phyloP scores from a whole-genome alignment of 2,797 vertebrate species.

The Sparus aurata region DNA sequence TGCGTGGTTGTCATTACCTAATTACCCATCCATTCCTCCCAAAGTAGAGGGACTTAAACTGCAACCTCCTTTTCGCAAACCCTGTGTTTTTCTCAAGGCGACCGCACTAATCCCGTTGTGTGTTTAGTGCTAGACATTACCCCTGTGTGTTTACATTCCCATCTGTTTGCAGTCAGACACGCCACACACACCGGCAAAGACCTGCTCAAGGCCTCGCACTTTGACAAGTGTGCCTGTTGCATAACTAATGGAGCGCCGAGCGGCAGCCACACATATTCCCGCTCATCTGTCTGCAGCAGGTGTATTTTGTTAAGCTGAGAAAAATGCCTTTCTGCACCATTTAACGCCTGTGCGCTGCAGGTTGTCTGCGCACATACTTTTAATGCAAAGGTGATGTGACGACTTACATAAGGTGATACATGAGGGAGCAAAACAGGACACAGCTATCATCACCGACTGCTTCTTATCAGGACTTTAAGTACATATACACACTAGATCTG shows the following conservation, averaged over 20 bases:
- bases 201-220: slow-evolving; percentile 59
- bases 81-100: slow-evolving; percentile 57
- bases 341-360: neutral
- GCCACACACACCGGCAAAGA: slow-evolving; percentile 53
- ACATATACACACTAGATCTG: neutral
- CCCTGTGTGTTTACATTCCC: slow-evolving; percentile 73
- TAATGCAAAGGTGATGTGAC: slow-evolving; percentile 1
- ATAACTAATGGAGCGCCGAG: slow-evolving; percentile 63
- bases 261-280: slow-evolving; percentile 18
- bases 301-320: slow-evolving; percentile 19
- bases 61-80: slow-evolving; percentile 29
- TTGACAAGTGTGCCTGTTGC: slow-evolving; percentile 61
- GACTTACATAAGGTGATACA: neutral
- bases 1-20: slow-evolving; percentile 29
- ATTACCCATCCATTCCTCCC: slow-evolving; percentile 29
- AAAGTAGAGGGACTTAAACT: slow-evolving; percentile 41
- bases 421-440: neutral
- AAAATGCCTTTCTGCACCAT: slow-evolving; percentile 31
- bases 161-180: slow-evolving; percentile 71
- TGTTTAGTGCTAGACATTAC: slow-evolving; percentile 57
- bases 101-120: slow-evolving; percentile 56
- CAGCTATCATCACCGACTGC: neutral
- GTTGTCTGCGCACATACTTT: slow-evolving; percentile 1
- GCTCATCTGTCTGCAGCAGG: slow-evolving; percentile 40
- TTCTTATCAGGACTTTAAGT: slow-evolving; percentile 20